phyloP scores from a whole-genome alignment of 2,888 invertebrate genomes.

The Noctua janthe region DNA sequence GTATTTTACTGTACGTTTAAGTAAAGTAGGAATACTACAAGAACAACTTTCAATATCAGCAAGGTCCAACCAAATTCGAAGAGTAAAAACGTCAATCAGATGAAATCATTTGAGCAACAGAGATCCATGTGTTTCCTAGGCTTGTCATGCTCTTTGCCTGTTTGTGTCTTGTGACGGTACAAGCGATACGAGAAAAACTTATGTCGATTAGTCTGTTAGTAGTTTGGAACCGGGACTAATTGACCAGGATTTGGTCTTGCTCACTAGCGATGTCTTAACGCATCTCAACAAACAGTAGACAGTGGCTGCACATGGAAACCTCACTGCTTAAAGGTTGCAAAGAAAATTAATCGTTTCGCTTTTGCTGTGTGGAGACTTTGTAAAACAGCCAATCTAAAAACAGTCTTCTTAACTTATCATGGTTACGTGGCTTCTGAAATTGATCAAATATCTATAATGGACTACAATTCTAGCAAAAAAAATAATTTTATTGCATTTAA shows the following conservation, averaged over 20 bases:
- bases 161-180: not conserved
- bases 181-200: not conserved
- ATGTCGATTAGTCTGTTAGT: not conserved
- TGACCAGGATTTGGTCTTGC: not conserved
- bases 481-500: too few species aligned
- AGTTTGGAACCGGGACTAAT: not conserved
- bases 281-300: not conserved
- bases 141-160: not conserved
- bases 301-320: too few species aligned
- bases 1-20: not conserved
- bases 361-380: too few species aligned
- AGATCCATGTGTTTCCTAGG: not conserved
- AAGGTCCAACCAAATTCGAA: not conserved
- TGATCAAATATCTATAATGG: too few species aligned
- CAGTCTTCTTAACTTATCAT: too few species aligned
- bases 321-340: too few species aligned
- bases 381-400: too few species aligned
- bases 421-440: too few species aligned
- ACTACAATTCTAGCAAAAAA: too few species aligned
- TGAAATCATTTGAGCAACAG: too few species aligned
- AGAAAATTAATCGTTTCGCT: too few species aligned
- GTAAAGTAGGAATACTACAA: not conserved
- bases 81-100: too few species aligned
- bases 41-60: not conserved
- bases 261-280: not conserved